Base-by-base conservation (phyloP, 2,888 invertebrate genomes). In the Synergus laeviventris region DNA sequence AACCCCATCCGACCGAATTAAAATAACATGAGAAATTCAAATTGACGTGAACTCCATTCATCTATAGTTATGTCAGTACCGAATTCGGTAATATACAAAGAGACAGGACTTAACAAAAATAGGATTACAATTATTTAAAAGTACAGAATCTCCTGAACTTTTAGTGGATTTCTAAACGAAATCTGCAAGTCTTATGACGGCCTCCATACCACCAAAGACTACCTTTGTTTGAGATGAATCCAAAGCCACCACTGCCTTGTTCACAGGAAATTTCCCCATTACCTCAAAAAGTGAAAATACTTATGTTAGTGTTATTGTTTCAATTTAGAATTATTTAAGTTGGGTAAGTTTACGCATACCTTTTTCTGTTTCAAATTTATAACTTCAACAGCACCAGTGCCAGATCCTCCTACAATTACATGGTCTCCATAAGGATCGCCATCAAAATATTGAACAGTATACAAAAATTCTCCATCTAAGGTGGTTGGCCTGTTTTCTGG, bases 381-480 rank as follows among this genome's bases (percentile, higher is more conserved):
- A 18, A 91, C 82, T 81, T 91, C 91, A 38, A 91, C 85, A n/a
- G 82, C 81, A 4, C 87, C 87, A 3, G 86, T 87, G 14, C 90
- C 91, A 59, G 89, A 90, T 36, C 91, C 90, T 9, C 90, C 91
- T 5, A 83, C 83, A 9, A 91, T 39, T 16, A 91, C 86, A 24
- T 83, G 86, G 14, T 89, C 88, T 0, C 86, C 86, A 36, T 85
- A 85, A 9, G 86, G 84, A 81, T 90, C 89, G 0, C 89, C 89
- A 49, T 88, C 85, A 74, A 90, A 93, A 85, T 91, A 94, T 42
- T 92, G 92, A 73, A 92, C 93, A 1, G 92, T 91, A 80, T 93
- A 93, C 7, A 93, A 90, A 83, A 93, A 94, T 82, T 94, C 94
- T 0, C 94, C 94, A 54, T 93, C 92, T 0, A 93, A 90, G 61